Percentiles rank a stretch among this genome's conserved stretches.
Conservation (phyloP, 1,140 invertebrate species). For the Drosophila kohkoa region DNA sequence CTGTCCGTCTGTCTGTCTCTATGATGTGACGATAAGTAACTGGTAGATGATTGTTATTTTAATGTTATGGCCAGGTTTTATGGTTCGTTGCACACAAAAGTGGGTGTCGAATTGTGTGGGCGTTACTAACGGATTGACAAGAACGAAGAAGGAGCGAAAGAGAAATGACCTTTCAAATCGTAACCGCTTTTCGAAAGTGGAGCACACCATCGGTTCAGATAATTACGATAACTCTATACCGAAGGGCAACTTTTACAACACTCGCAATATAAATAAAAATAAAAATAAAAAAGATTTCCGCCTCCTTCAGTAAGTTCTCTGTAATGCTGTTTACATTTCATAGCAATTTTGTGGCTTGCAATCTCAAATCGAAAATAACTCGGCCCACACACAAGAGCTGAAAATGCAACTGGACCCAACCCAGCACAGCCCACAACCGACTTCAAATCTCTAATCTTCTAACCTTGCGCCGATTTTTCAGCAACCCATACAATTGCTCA, state of each 20-base stretch:
- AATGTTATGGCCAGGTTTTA: constrained; percentile 72
- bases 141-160: constrained; percentile 36
- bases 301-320: not conserved
- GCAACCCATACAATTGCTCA: constrained; percentile 48
- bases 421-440: constrained; percentile 35
- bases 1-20: constrained; percentile 18
- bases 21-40: constrained; percentile 74
- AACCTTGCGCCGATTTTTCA: constrained; percentile 51
- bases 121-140: constrained; percentile 80
- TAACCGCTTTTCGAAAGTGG: constrained; percentile 6
- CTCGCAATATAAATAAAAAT: not conserved
- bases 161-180: constrained; percentile 26
- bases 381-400: constrained; percentile 23
- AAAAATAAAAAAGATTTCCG: not conserved
- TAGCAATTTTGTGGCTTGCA: constrained; percentile 4
- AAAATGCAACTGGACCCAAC: constrained; percentile 23
- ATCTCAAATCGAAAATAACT: constrained; percentile 21
- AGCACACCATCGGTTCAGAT: constrained; percentile 2
- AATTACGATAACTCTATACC: constrained; percentile 4
- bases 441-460: constrained; percentile 39
- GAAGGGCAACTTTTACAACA: constrained; percentile 1
- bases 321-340: constrained; percentile 13
- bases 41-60: constrained; percentile 81
- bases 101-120: constrained; percentile 79
- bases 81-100: constrained; percentile 45